Base-by-base conservation (phyloP, 2,797 vertebrate species). In the Cyprinodon diabolis region DNA sequence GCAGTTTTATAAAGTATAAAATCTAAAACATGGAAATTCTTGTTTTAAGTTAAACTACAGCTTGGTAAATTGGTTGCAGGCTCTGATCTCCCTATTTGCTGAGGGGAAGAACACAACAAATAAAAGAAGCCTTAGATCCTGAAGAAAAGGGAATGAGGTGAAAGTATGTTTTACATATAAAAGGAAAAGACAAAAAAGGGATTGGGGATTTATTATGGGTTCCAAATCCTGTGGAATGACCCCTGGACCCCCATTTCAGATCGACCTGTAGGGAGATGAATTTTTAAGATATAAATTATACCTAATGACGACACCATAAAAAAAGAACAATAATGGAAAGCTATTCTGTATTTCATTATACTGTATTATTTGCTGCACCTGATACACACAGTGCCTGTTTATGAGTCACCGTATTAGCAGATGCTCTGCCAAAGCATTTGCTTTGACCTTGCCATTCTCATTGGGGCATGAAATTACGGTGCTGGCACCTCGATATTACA, bases 401-500 rank as follows among this genome's bases (percentile, higher is more conserved):
- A 99, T 98, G 98, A 98, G 97, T 97, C 96, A 96, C 96, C 96
- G 96, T 97, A 98, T 97, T 97, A 97, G 97, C 97, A 97, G 97
- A 98, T 98, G 97, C 97, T 97, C 96, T 94, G 97, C 96, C 95
- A 96, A 98, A 97, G 97, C 97, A 98, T 98, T 99, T 97, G 96
- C 96, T 97, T 96, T 98, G 98, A 99, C 98, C 98, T 99, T 99
- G 98, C 97, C 97, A 97, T 99, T 99, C 98, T 99, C 98, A 99
- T 99, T 98, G 98, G 98, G 98, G 97, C 98, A 99, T 99, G 98
- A 99, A 99, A 99, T 99, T 99, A 99, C 98, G 96, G 97, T 97
- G 97, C 97, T 97, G 98, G 97, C 98, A 99, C 98, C 97, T 97
- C 96, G 96, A 98, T 99, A 99, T 99, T 99, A 99, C 97, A 97